Conservation (phyloP, 2,888 invertebrate species). For the Lepidochrysops patricia region DNA sequence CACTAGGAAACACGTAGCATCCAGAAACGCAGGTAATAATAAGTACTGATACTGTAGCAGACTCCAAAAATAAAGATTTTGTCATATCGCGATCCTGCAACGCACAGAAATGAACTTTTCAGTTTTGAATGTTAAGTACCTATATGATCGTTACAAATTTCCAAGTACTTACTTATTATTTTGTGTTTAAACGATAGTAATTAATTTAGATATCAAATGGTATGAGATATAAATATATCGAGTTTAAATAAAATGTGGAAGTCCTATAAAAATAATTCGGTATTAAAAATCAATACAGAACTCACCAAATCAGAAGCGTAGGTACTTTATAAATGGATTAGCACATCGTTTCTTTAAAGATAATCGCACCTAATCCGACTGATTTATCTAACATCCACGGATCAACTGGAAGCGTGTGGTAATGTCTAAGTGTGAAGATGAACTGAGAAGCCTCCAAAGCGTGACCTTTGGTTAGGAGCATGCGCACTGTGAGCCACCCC, state of each 20-base stretch:
- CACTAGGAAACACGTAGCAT: constrained; percentile 73
- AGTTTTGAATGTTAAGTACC: not conserved
- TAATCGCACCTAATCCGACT: not conserved
- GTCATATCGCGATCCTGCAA: constrained; percentile 9
- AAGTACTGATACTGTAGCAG: constrained; percentile 30
- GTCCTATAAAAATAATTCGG: too few species aligned
- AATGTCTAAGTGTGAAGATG: constrained; percentile 12
- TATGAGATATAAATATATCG: too few species aligned
- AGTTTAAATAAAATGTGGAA: too few species aligned
- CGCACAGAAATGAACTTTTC: not conserved
- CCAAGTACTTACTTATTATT: too few species aligned
- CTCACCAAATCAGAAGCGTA: not conserved
- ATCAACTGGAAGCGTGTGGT: not conserved
- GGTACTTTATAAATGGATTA: constrained; percentile 7
- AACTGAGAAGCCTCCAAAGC: constrained; percentile 20
- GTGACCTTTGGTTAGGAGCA: constrained; percentile 19
- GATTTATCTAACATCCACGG: not conserved
- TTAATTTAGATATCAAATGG: too few species aligned
- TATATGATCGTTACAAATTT: too few species aligned
- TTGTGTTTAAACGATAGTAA: too few species aligned
- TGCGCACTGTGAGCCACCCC: constrained; percentile 22
- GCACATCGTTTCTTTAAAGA: not conserved
- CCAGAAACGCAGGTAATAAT: constrained; percentile 43
- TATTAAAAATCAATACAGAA: not conserved
- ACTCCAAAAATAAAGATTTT: not conserved